Conservation (phyloP, 2,888 invertebrate genomes). For the Synergus japonicus region DNA sequence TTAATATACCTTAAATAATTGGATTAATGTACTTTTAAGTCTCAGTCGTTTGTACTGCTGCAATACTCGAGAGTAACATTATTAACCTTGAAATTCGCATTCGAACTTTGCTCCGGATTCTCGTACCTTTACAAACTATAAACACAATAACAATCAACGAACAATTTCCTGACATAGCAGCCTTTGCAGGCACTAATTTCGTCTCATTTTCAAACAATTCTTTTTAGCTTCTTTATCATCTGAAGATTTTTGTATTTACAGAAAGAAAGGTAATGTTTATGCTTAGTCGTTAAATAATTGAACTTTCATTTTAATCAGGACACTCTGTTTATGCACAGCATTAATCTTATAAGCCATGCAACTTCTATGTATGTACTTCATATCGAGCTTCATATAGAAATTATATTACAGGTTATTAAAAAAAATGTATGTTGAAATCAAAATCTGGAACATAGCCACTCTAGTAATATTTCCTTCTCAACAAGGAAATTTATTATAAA, state of each 20-base stretch:
- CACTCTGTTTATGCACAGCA: conserved; percentile 54
- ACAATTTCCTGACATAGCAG: conserved; percentile 4
- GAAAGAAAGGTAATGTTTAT: conserved; percentile 49
- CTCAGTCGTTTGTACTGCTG: conserved; percentile 50
- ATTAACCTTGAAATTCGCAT: background rate
- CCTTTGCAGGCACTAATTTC: conserved; percentile 18
- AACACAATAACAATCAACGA: conserved; percentile 35
- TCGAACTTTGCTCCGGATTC: conserved; percentile 11
- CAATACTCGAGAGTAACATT: conserved; percentile 22
- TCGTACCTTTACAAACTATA: conserved; percentile 16
- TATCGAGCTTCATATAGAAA: background rate
- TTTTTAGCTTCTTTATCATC: conserved; percentile 24
- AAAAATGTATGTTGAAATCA: background rate
- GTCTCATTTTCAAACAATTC: conserved; percentile 3
- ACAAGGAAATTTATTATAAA: background rate
- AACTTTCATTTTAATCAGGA: conserved; percentile 61
- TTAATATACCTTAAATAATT: conserved; percentile 52
- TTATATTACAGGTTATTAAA: background rate
- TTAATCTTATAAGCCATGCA: background rate
- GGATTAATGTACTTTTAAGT: conserved; percentile 57
- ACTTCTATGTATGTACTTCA: background rate
- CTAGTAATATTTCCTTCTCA: background rate
- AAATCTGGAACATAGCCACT: conserved; percentile 12
- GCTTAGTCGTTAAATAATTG: conserved; percentile 54
- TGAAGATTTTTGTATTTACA: conserved; percentile 43